phyloP scores from a whole-genome alignment of 2,113 vertebrate genomes.

The Rostratula benghalensis region DNA sequence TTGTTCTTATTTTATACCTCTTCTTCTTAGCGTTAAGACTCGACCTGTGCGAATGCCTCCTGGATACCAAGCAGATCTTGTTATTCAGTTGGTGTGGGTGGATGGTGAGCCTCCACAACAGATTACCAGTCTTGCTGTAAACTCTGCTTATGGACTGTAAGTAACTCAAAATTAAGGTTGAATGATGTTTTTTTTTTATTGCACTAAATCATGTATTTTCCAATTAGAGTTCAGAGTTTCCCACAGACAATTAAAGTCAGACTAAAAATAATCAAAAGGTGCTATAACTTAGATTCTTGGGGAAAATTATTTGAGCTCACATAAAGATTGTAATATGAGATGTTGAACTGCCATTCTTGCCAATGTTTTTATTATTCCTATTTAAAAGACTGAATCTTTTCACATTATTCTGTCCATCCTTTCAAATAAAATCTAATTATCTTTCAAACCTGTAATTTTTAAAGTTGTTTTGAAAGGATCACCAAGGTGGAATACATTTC shows the following conservation, averaged over 20 bases:
- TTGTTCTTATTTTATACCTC: conserved; percentile 5
- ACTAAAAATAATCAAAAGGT: neutral
- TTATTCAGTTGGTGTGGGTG: conserved; percentile 91
- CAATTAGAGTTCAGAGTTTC: neutral
- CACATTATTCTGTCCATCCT: neutral
- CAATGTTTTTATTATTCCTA: neutral
- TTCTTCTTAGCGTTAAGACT: conserved; percentile 83
- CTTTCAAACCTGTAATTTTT: neutral
- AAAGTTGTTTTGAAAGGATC: conserved; percentile 9
- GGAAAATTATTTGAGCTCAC: neutral
- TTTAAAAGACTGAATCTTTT: conserved; percentile 4
- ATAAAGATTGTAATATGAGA: neutral
- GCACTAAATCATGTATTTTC: neutral
- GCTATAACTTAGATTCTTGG: neutral
- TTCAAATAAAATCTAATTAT: neutral
- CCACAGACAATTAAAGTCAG: neutral
- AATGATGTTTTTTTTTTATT: neutral
- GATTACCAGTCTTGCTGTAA: conserved; percentile 92
- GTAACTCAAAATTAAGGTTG: conserved; percentile 61
- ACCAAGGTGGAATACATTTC: neutral
- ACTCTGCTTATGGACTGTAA: conserved; percentile 98
- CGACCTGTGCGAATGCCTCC: conserved; percentile 88
- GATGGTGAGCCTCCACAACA: conserved; percentile 95
- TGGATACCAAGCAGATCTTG: conserved; percentile 94
- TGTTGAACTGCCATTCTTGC: neutral